Conservation (phyloP, 2,113 vertebrate species). For the Mus pahari region DNA sequence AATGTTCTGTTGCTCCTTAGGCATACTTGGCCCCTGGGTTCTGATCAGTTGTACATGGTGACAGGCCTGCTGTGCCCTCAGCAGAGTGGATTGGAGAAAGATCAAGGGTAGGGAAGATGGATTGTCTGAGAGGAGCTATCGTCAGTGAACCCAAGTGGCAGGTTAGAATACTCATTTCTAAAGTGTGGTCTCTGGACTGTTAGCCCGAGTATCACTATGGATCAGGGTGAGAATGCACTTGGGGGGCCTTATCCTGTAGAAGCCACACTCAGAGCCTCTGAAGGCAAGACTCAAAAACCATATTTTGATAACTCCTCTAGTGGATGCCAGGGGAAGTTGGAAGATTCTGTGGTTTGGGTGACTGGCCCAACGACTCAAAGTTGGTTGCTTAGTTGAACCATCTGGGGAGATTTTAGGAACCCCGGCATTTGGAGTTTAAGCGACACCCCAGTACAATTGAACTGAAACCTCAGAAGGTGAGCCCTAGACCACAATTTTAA, state of each 20-base stretch:
- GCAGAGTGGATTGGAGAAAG: not conserved
- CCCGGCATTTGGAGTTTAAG: not conserved
- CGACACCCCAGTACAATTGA: not conserved
- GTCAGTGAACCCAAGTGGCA: not conserved
- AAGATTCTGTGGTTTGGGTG: not conserved
- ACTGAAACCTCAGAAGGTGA: conserved; percentile 9
- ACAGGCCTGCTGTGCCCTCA: not conserved
- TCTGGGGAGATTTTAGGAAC: not conserved
- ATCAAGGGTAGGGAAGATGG: not conserved
- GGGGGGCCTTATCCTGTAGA: not conserved
- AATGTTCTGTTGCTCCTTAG: not conserved
- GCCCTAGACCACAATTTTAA: not conserved
- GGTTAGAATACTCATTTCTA: not conserved
- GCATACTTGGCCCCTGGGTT: not conserved
- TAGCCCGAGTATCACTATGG: too few relatives aligned
- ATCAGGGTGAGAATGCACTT: not conserved
- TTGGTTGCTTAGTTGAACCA: not conserved
- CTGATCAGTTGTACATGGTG: not conserved
- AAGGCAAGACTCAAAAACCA: not conserved
- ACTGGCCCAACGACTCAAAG: not conserved
- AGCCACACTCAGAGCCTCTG: not conserved
- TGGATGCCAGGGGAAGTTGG: not conserved
- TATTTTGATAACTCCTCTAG: not conserved
- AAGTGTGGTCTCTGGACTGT: not conserved
- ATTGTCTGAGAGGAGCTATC: not conserved